Conservation (phyloP, 2,888 invertebrate genomes). For the Plusia festucae region DNA sequence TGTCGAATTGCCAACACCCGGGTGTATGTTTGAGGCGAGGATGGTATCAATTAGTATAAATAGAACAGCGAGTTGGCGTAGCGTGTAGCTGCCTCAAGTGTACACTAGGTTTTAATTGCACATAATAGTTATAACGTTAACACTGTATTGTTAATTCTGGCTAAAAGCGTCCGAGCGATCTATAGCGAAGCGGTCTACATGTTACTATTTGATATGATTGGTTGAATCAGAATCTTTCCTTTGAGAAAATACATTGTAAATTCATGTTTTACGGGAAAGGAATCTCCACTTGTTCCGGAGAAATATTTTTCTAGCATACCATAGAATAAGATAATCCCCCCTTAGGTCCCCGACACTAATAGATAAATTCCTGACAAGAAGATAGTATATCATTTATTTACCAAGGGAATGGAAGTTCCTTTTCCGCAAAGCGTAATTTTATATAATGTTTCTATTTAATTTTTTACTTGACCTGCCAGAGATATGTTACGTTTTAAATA, state of each 20-base stretch:
- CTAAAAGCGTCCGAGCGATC: conserved; percentile 66
- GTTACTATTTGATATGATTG: conserved; percentile 69
- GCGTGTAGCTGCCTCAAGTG: conserved; percentile 59
- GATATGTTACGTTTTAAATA: conserved; percentile 83
- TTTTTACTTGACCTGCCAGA: conserved; percentile 81
- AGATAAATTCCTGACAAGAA: conserved; percentile 3
- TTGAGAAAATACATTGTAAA: conserved; percentile 52
- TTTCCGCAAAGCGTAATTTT: conserved; percentile 53
- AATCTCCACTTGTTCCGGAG: conserved; percentile 9
- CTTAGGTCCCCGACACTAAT: conserved; percentile 2
- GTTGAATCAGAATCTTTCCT: conserved; percentile 53
- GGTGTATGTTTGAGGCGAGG: conserved; percentile 66
- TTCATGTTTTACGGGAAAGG: conserved; percentile 50
- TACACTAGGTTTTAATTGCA: conserved; percentile 67
- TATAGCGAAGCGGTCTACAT: conserved; percentile 66
- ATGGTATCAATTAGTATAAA: conserved; percentile 48
- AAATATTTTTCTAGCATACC: conserved; percentile 9
- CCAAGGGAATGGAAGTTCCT: conserved; percentile 11
- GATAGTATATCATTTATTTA: conserved; percentile 18
- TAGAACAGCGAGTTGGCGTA: conserved; percentile 38
- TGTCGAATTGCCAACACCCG: conserved; percentile 84
- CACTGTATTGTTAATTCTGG: conserved; percentile 75
- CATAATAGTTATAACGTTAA: conserved; percentile 69
- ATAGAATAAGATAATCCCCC: not conserved
- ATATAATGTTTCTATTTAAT: conserved; percentile 63